Conservation (phyloP, 2,113 vertebrate species). For the Conger conger region DNA sequence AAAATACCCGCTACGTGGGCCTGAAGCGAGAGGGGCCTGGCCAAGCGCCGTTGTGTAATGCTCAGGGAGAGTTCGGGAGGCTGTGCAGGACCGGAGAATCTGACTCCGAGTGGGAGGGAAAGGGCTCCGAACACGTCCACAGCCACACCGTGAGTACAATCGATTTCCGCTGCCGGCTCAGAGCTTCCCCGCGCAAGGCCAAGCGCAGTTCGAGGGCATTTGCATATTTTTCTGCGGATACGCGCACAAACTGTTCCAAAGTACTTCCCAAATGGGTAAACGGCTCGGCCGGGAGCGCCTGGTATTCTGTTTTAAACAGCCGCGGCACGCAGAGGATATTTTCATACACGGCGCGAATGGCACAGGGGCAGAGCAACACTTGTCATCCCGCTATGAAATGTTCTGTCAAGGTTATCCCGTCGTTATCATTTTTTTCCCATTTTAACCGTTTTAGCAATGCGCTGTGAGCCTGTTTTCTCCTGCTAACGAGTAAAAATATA, state of each 20-base stretch:
- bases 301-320: background rate
- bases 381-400: background rate
- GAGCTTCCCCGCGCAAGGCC: background rate
- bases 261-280: background rate
- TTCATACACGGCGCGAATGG: background rate
- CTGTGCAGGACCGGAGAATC: background rate
- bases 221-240: background rate
- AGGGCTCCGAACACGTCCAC: background rate
- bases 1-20: slow-evolving; percentile 17
- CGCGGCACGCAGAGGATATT: background rate
- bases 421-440: background rate
- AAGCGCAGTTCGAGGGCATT: background rate
- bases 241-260: background rate
- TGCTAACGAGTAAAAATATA: background rate
- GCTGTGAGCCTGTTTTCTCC: background rate
- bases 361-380: background rate
- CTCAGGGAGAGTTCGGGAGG: background rate
- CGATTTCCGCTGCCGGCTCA: background rate
- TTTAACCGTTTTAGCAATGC: background rate
- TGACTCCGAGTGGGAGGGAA: background rate
- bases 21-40: background rate
- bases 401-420: background rate
- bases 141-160: background rate
- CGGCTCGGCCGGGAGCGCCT: background rate
- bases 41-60: background rate